Evolutionary conservation across 2,113 vertebrate species (phyloP), one percentile per base, ranked within the genome.

Genomic region (Sula dactylatra): DNA sequence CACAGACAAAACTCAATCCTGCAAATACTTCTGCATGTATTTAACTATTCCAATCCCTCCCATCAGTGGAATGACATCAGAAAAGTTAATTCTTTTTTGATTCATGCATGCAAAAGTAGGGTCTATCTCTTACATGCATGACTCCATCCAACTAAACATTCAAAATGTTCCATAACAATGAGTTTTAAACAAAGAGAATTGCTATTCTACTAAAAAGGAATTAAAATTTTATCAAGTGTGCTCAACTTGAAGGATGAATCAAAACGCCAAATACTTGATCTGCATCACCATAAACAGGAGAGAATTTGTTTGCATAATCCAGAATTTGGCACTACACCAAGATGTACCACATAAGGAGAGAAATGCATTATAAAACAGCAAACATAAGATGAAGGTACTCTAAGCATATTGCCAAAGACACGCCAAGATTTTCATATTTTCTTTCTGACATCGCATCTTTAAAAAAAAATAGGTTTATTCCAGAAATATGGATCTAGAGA

Each of bases 151-250:
- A 72, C 22, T 64, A 58, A 94, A 78, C 25, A 81, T 76, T 72
- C 25, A 36, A 54, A 88, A 52, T 31, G 17, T 74, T 92, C 40
- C 34, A 31, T 50, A 61, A 47, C n/a, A 88, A 82, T 59, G 29
- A 70, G 13, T 93, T 90, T 92, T 83, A 84, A 92, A 90, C 70
- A 94, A 54, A 52, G 34, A 54, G 4, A 32, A 74, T 19, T 50
- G 10, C 7, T 52, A 40, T 50, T 80, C 24, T 55, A 38, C 44
- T 81, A 26, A 54, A 72, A 89, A 81, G 45, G 55, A 95, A 95
- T 94, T 73, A 82, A 90, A 96, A 90, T 66, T 86, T 97, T 93
- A 96, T 73, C 56, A 96, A 89, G 65, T 19, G 22, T 47, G 13
- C 38, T 88, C 73, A 86, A 83, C 95, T 96, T 83, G 67, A 95